These are phyloP conservation scores for Centropus unirufus DNA, from an alignment of 2,113 vertebrate species.

Conservation along the genomic window DNA sequence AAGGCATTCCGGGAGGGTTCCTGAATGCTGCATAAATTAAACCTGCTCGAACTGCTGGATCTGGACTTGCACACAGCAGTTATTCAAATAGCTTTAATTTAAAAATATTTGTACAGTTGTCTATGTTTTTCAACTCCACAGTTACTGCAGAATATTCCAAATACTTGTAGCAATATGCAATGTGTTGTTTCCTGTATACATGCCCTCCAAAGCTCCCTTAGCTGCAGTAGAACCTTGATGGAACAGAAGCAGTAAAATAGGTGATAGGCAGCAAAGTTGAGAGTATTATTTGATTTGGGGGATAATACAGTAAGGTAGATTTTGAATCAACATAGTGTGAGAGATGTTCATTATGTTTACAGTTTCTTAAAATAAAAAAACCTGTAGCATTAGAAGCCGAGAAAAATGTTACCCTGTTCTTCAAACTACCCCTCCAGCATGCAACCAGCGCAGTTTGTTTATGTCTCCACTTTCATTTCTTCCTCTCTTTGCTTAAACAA, in stretches of 20 bases:
- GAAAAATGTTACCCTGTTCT: not conserved
- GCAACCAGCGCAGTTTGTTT: not conserved
- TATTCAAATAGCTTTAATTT: not conserved
- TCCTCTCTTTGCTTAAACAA: not conserved
- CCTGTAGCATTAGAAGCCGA: not conserved
- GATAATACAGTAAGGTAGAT: not conserved
- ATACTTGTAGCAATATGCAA: not conserved
- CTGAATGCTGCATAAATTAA: not conserved
- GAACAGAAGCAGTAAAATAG: not conserved
- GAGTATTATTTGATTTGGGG: not conserved
- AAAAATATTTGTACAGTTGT: not conserved
- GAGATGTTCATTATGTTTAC: not conserved
- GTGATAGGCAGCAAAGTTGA: not conserved
- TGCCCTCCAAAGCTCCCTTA: not conserved
- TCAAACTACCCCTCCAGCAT: not conserved
- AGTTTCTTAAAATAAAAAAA: not conserved
- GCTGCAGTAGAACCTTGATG: not conserved
- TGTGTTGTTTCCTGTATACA: not conserved
- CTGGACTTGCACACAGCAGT: not conserved
- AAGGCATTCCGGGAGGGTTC: not conserved
- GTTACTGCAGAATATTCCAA: not conserved
- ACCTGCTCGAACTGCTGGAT: not conserved
- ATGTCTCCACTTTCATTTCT: not conserved
- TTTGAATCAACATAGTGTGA: not conserved
- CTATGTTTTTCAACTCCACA: not conserved